Conservation (phyloP, 2,797 vertebrate species). For the Pagetopsis macropterus region DNA sequence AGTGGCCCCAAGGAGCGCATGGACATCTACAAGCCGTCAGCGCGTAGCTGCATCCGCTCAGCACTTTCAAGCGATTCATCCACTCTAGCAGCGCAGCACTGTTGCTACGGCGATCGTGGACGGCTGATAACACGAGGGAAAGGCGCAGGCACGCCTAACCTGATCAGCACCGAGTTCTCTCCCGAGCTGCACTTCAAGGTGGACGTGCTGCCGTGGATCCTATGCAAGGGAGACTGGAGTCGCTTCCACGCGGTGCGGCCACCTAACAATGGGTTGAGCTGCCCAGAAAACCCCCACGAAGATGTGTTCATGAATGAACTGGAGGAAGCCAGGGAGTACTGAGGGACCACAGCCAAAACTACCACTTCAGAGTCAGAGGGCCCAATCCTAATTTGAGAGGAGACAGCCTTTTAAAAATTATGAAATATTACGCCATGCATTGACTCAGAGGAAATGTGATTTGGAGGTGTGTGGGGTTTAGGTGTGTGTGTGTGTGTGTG, state of each 20-base stretch:
- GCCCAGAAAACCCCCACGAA: constrained; percentile 87
- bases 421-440: constrained; percentile 39
- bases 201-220: constrained; percentile 93
- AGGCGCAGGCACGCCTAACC: constrained; percentile 89
- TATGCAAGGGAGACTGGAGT: constrained; percentile 96
- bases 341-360: constrained; percentile 68
- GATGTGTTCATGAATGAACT: constrained; percentile 92
- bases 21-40: constrained; percentile 93
- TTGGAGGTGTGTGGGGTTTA: constrained; percentile 36
- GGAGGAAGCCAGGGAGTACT: constrained; percentile 94
- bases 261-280: constrained; percentile 89
- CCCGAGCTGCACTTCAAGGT: constrained; percentile 95
- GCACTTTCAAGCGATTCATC: constrained; percentile 86
- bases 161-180: constrained; percentile 93
- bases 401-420: constrained; percentile 44
- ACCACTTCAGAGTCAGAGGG: constrained; percentile 52
- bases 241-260: constrained; percentile 89
- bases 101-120: constrained; percentile 88
- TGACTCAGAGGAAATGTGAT: constrained; percentile 41
- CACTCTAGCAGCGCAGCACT: constrained; percentile 91
- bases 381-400: constrained; percentile 65
- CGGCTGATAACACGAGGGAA: constrained; percentile 91
- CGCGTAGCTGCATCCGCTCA: constrained; percentile 90
- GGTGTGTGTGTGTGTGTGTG: constrained; percentile 19
- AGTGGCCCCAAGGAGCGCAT: constrained; percentile 89